Evolutionary conservation across 2,888 invertebrate species (phyloP), one percentile per base, ranked within the genome.

Genomic region (Pseudococcus jackbeardsleyi): DNA sequence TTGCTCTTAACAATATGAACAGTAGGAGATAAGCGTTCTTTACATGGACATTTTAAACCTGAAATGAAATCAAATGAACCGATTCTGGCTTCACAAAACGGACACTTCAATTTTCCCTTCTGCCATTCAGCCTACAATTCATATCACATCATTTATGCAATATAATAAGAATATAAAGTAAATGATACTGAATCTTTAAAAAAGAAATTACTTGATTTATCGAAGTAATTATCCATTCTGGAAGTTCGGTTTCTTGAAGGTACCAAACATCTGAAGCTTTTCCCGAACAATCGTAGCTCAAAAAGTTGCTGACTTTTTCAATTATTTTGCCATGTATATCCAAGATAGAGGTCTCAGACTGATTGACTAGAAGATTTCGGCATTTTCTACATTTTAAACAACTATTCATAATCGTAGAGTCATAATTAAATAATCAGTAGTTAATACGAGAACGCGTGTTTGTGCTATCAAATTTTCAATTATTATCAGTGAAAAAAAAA

Each of bases 21-120:
- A 33, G 94, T 91, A 17, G 95, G 94, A 90, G 94, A 91, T 89
- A 94, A 91, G 89, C 92, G 91, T 68, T 91, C 90, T 42, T 92
- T 91, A 91, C 95, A 95, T n/a, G 92, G 91, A 91, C 95, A 95
- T 91, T 94, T 94, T 90, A 92, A 92, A 42, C 94, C 94, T 2
- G 94, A 93, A 42, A 94, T 91, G 91, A 94, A 95, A 91, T 95
- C 94, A 91, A 95, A 95, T 7, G 94, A 93, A 11, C 95, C 95
- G 48, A 95, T 92, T 91, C 94, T 93, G 59, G 92, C 92, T 77
- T 93, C 92, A 91, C 95, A 95, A 89, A 93, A 92, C 89, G 92
- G 92, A 91, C 95, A 95, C 89, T 93, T 92, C 48, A 95, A 91
- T 92, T 94, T 94, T n/a, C 95, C 95, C 91, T 94, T 94, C 0